A percentile compares a stretch with the other conserved stretches of the same genome.
These are phyloP conservation scores for Columbina picui DNA, from an alignment of 2,113 vertebrate genomes.

Conservation along the genomic window DNA sequence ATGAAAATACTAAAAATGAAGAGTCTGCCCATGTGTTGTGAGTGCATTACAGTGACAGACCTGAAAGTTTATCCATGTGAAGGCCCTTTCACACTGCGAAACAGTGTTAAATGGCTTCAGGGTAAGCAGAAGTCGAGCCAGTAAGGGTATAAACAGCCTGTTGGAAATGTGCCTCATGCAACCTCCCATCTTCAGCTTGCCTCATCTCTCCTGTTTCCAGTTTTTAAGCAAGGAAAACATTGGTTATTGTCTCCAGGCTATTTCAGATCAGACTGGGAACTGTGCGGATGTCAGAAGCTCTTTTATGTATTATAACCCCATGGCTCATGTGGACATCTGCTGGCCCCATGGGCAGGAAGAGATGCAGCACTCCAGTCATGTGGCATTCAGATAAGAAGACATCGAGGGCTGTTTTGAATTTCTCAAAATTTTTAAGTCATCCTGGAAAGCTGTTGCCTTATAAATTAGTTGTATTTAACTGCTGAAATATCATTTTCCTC, in stretches of 20 bases:
- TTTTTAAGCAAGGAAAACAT: not conserved
- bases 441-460: not conserved
- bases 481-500: not conserved
- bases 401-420: not conserved
- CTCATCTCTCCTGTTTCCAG: not conserved
- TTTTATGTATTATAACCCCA: not conserved
- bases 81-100: not conserved
- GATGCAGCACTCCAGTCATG: not conserved
- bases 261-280: not conserved
- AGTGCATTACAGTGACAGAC: slow-evolving; percentile 18
- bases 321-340: not conserved
- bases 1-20: not conserved
- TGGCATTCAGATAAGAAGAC: not conserved
- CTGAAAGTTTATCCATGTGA: slow-evolving; percentile 29
- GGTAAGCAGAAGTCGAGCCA: not conserved
- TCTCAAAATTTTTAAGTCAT: not conserved
- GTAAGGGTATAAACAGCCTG: not conserved
- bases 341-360: not conserved
- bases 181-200: not conserved
- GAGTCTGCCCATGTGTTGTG: slow-evolving; percentile 8
- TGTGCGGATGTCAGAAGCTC: not conserved
- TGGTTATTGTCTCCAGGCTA: not conserved
- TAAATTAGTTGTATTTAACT: not conserved
- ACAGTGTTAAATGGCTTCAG: slow-evolving; percentile 37
- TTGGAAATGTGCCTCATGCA: not conserved